phyloP scores from a whole-genome alignment of 2,888 invertebrate species.

The Parnassius glacialis region DNA sequence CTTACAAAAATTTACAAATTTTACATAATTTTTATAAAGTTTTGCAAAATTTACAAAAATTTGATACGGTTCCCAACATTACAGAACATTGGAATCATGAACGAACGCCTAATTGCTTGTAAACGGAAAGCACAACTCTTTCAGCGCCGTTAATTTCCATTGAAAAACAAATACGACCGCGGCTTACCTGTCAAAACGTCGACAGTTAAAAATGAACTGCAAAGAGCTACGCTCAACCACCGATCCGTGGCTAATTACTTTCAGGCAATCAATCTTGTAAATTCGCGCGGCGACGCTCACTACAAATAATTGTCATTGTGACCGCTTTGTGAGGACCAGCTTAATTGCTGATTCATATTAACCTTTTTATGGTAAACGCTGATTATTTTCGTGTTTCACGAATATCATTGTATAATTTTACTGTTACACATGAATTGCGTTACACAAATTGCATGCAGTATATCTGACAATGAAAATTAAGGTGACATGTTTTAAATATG shows the following conservation, averaged over 20 bases:
- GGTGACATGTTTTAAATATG: not conserved
- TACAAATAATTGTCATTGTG: slow-evolving; percentile 55
- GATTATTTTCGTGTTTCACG: slow-evolving; percentile 19
- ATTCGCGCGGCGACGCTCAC: slow-evolving; percentile 34
- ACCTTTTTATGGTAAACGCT: slow-evolving; percentile 29
- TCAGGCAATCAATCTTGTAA: slow-evolving; percentile 53
- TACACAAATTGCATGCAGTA: slow-evolving; percentile 3
- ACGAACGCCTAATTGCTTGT: slow-evolving; percentile 13
- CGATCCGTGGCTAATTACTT: slow-evolving; percentile 58
- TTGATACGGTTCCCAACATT: not conserved
- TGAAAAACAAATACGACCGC: slow-evolving; percentile 39
- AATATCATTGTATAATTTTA: slow-evolving; percentile 6
- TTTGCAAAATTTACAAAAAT: too few species aligned
- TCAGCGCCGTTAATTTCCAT: slow-evolving; percentile 41
- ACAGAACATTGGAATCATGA: slow-evolving; percentile 7
- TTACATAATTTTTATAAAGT: too few species aligned
- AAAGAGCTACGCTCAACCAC: slow-evolving; percentile 43
- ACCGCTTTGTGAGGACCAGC: slow-evolving; percentile 38
- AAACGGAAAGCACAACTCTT: slow-evolving; percentile 22
- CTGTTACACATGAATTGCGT: not conserved
- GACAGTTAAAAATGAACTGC: slow-evolving; percentile 59
- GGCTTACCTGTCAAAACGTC: slow-evolving; percentile 52
- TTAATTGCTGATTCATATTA: slow-evolving; percentile 51
- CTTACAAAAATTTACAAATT: too few species aligned
- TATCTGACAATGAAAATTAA: slow-evolving; percentile 11